These are phyloP conservation scores for Polyodon spathula DNA, from an alignment of 2,113 vertebrate genomes.

Conservation along the genomic window DNA sequence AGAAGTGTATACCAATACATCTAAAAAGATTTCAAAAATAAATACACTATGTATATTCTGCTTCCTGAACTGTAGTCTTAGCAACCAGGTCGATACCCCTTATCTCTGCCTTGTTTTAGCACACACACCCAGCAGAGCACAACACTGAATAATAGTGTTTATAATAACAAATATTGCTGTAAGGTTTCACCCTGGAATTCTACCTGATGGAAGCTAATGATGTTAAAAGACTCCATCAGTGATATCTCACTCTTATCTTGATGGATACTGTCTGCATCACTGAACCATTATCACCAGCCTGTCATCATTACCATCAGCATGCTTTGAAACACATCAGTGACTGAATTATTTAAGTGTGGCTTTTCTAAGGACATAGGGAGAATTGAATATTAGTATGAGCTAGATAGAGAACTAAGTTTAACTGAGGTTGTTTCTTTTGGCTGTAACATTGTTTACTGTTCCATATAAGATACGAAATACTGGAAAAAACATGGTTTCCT, in stretches of 20 bases:
- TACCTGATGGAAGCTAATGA: slow-evolving; percentile 51
- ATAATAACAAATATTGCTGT: slow-evolving; percentile 39
- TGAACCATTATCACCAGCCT: slow-evolving; percentile 43
- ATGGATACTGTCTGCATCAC: slow-evolving; percentile 43
- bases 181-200: slow-evolving; percentile 47
- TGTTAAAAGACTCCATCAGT: slow-evolving; percentile 42
- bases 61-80: background rate
- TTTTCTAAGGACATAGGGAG: slow-evolving; percentile 25
- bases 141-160: slow-evolving; percentile 14
- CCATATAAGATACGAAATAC: too few relatives aligned
- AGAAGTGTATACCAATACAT: background rate
- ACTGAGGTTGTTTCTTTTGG: too few relatives aligned
- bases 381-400: slow-evolving; percentile 12
- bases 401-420: background rate
- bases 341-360: slow-evolving; percentile 43
- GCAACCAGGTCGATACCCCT: slow-evolving; percentile 9
- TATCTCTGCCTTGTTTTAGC: slow-evolving; percentile 28
- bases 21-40: background rate
- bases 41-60: slow-evolving; percentile 1
- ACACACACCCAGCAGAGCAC: slow-evolving; percentile 17
- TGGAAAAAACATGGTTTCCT: too few relatives aligned
- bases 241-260: slow-evolving; percentile 49
- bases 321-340: slow-evolving; percentile 46
- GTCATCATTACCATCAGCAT: slow-evolving; percentile 52
- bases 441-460: too few relatives aligned